These are phyloP conservation scores for Pararge aegeria DNA, from an alignment of 1,140 invertebrate genomes.

Conservation along the genomic window DNA sequence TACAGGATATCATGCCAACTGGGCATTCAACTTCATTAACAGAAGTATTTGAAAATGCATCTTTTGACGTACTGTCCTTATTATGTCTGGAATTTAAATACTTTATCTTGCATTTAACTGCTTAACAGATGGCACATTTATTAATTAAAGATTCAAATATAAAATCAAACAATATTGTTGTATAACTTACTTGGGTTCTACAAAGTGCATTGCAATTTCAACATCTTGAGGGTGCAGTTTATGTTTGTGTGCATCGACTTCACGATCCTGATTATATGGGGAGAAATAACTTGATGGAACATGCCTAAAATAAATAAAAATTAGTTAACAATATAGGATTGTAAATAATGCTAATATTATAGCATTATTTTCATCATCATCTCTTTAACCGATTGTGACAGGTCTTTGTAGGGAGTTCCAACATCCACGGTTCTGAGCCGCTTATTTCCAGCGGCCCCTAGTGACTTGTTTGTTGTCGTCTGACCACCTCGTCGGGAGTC, in stretches of 20 bases:
- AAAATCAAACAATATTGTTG: neutral
- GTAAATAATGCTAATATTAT: neutral
- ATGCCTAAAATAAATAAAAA: constrained; percentile 35
- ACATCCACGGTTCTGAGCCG: no score
- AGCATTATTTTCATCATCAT: no score
- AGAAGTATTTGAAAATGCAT: constrained; percentile 27
- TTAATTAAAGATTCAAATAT: no score
- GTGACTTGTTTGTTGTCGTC: no score
- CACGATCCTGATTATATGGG: constrained; percentile 32
- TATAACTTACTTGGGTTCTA: constrained; percentile 41
- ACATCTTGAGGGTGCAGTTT: constrained; percentile 61
- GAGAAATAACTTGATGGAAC: constrained; percentile 14
- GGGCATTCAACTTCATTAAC: constrained; percentile 47
- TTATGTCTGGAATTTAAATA: constrained; percentile 19
- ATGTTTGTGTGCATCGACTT: constrained; percentile 29
- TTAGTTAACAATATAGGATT: neutral
- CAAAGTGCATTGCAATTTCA: constrained; percentile 51
- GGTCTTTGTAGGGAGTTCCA: no score
- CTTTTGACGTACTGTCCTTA: constrained; percentile 7
- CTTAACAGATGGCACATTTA: no score
- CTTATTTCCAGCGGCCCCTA: no score
- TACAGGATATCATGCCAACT: constrained; percentile 52
- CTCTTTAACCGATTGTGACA: no score
- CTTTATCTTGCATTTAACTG: neutral
- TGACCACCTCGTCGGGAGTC: no score